Base-by-base conservation (phyloP, 2,888 invertebrate genomes). In the Papilio gigon region DNA sequence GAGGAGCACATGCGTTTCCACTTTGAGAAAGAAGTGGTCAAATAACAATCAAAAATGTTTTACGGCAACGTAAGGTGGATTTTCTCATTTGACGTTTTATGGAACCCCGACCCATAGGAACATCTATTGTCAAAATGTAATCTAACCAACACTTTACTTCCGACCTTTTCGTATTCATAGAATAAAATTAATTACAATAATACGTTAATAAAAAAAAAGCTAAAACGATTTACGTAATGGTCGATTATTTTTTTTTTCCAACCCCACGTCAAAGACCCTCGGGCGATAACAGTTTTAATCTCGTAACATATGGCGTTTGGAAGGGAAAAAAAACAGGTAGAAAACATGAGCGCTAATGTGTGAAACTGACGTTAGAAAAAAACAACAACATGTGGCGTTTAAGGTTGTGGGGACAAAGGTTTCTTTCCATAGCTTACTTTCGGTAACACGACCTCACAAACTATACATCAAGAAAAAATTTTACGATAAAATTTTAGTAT, bases 261-360 rank as follows among this genome's bases (percentile, higher is more conserved):
- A 50, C 60, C 37, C 47, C 25, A 33, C 33, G 33, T 42, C 63
- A 62, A 50, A 35, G 61, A 62, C 53, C 67, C 67, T 50, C 30
- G 35, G 59, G 11, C 68, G 64, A 65, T 68, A 68, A 64, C 60
- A 40, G 50, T 27, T 65, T 63, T 62, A 68, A 67, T 71, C 56
- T 61, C 25, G 58, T 42, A 70, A 64, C 56, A 66, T 42, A 63
- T 64, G 68, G 59, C 59, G 60, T 62, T 61, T 17, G 42, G 50
- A 76, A 58, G 37, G 12, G 53, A 67, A 84, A 86, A 85, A 86
- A 84, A 82, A 77, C 86, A 84, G 86, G 86, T 85, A 85, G 78
- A 79, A 79, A 79, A 74, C 72, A 78, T 81, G 80, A 78, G 76
- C 71, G 71, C 75, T 80, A 78, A 79, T 77, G 72, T 73, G 75